phyloP scores from a whole-genome alignment of 2,797 vertebrate species.

The Champsocephalus esox region DNA sequence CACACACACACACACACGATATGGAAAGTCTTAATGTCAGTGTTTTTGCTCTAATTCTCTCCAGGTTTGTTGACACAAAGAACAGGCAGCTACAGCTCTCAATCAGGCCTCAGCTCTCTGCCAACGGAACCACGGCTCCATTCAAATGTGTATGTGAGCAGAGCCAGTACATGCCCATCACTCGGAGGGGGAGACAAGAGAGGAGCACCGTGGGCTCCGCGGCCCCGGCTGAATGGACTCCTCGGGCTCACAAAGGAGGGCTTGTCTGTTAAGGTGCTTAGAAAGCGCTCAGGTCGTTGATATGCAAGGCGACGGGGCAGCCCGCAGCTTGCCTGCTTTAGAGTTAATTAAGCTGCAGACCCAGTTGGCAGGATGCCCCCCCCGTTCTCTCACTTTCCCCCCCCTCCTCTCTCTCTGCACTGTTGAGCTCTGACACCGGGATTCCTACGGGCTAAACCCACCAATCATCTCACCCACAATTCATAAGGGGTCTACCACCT shows the following conservation, averaged over 20 bases:
- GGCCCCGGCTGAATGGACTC: slow-evolving; percentile 68
- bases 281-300: slow-evolving; percentile 87
- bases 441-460: slow-evolving; percentile 66
- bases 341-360: slow-evolving; percentile 83
- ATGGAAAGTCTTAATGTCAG: background rate
- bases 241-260: slow-evolving; percentile 85
- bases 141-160: slow-evolving; percentile 55
- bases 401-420: slow-evolving; percentile 46
- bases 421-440: slow-evolving; percentile 59
- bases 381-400: background rate
- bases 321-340: slow-evolving; percentile 81
- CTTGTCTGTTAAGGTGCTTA: slow-evolving; percentile 86
- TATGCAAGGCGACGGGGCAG: slow-evolving; percentile 87
- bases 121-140: slow-evolving; percentile 27
- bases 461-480: slow-evolving; percentile 28
- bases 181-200: slow-evolving; percentile 57
- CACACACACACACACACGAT: background rate
- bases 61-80: slow-evolving; percentile 8
- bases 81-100: slow-evolving; percentile 3
- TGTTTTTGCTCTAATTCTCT: background rate
- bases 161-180: slow-evolving; percentile 54
- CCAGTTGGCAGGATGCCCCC: slow-evolving; percentile 74
- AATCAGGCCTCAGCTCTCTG: slow-evolving; percentile 8
- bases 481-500: slow-evolving; percentile 40
- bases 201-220: slow-evolving; percentile 57